Base-by-base conservation (phyloP, 1,140 invertebrate species). In the Planococcus citri region DNA sequence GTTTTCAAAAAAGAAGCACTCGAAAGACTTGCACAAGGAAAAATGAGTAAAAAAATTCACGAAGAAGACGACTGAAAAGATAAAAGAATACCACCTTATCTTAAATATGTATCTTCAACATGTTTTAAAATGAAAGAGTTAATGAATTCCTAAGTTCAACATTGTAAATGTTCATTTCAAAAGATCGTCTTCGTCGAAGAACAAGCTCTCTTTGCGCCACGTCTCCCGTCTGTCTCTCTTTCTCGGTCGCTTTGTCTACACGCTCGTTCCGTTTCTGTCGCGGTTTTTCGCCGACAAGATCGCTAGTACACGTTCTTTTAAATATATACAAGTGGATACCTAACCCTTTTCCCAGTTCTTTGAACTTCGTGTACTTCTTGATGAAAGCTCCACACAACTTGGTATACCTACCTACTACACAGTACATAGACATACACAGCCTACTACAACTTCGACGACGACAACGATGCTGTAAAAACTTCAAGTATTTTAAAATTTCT, bases 71-170 rank as follows among this genome's bases (percentile, higher is more conserved):
- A 64, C 60, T 64, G 25, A 64, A 64, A 64, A 64, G 60, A 64
- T 64, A 64, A 64, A 64, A 64, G 60, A 64, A 64, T 64, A 27
- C 60, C 60, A 64, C 60, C 60, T 64, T 64, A 64, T 64, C 60
- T 64, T 64, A 64, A 64, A 64, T 64, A 20, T 64, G 60, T 64
- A 64, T 64, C 60, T 64, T 64, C 60, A 64, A 64, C 60, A 64
- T 64, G 60, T 64, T 64, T 27, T 25, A 27, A 64, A 64, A 64
- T 64, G 60, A 64, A 64, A 64, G 60, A 64, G 60, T 64, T 64
- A 64, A 64, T 64, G 60, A 64, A 64, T 64, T 64, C 60, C 60
- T 64, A 64, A 64, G 60, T 64, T 64, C 60, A 64, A 64, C 60
- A 27, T 64, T 64, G 21, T 24, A 64, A 64, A 64, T 64, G 60